Conservation (phyloP, 2,888 invertebrate species). For the Bhutanitis thaidina region DNA sequence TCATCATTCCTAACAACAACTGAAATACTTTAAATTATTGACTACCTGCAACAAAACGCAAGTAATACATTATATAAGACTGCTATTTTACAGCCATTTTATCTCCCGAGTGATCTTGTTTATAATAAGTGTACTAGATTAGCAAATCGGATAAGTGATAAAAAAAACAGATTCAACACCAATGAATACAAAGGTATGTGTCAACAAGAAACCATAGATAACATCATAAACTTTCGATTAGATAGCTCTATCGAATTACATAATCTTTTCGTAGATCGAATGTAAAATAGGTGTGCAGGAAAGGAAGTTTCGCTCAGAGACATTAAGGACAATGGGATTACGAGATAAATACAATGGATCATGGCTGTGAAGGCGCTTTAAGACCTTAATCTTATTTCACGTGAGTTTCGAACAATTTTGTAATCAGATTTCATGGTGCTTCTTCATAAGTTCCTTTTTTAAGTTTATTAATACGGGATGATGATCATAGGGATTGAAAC, state of each 20-base stretch:
- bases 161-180: constrained; percentile 20
- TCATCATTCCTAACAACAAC: too few species aligned
- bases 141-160: constrained; percentile 8
- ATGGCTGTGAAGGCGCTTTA: constrained; percentile 40
- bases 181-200: constrained; percentile 7
- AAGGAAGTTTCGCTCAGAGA: constrained; percentile 37
- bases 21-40: too few species aligned
- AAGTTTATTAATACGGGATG: constrained; percentile 22
- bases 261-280: constrained; percentile 28
- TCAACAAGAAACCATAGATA: constrained; percentile 27
- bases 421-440: constrained; percentile 63
- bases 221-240: constrained; percentile 30
- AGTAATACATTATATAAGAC: neutral
- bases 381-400: constrained; percentile 61
- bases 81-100: neutral
- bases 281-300: constrained; percentile 28
- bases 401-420: constrained; percentile 42
- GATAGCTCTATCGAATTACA: constrained; percentile 41
- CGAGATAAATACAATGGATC: constrained; percentile 51
- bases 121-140: constrained; percentile 13
- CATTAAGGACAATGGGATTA: constrained; percentile 61
- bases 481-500: neutral
- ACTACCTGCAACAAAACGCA: neutral
- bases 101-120: neutral
- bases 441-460: constrained; percentile 26